Conservation (phyloP, 2,797 vertebrate species). For the Cyprinella venusta region DNA sequence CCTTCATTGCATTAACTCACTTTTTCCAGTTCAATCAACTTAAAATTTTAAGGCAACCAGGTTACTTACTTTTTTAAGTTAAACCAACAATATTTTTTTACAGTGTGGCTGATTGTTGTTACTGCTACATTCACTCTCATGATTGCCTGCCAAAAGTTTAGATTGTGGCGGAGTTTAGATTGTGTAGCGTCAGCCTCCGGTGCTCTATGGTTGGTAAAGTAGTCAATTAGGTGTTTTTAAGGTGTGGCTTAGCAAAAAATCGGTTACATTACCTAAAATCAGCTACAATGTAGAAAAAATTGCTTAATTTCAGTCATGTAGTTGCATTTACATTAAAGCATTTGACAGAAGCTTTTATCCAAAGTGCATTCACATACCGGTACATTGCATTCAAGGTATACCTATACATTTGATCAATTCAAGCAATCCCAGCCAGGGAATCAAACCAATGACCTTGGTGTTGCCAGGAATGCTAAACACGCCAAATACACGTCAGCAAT, state of each 20-base stretch:
- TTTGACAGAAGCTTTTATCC: background rate
- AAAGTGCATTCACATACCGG: background rate
- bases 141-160: no score
- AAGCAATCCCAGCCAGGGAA: background rate
- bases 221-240: background rate
- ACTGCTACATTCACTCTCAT: no score
- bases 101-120: background rate
- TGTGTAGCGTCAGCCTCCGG: no score
- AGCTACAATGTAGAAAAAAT: background rate
- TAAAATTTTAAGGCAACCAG: no score
- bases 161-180: no score
- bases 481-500: background rate
- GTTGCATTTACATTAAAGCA: background rate
- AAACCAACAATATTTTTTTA: no score
- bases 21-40: no score
- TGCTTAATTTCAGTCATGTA: background rate
- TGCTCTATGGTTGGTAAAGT: background rate
- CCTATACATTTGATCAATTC: background rate
- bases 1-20: no score
- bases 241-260: background rate
- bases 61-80: no score
- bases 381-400: background rate
- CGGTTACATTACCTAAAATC: background rate
- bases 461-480: background rate
- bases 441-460: background rate